Evolutionary conservation across 2,797 vertebrate species (phyloP), one percentile per base, ranked within the genome.

Genomic region (Triplophysa yarkandensis): DNA sequence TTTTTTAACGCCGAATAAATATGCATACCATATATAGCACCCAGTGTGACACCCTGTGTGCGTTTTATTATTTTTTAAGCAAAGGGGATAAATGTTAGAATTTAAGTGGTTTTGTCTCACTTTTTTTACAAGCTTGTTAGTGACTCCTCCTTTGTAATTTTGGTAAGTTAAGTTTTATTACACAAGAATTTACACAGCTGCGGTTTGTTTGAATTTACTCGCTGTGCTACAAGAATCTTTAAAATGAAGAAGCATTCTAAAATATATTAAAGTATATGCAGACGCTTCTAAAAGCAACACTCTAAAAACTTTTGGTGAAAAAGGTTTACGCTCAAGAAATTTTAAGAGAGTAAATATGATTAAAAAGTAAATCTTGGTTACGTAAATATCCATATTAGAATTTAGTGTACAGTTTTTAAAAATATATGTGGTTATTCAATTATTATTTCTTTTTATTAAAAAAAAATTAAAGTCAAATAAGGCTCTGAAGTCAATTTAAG

Each of bases 101-200:
- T 71, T 62, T 50, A 55, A 7, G 79, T 65, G 74, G 84, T 84
- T 71, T 87, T 85, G 82, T 85, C 86, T 76, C 66, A 72, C 7
- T 77, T 84, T 85, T 85, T 86, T 86, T 89, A 81, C 70, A 77
- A 75, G 65, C 21, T 64, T 74, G 81, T 82, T 81, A 75, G 14
- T 1, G 58, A 80, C 80, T 64, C 78, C 58, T 55, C 77, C 74
- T 25, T 52, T 48, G 68, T 80, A 76, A 86, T 86, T 78, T 82
- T 73, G 83, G 69, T 82, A 72, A 2, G 46, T 72, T 46, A 74
- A 30, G 46, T 72, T 64, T 64, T 30, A 54, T 2, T 39, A 39
- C 44, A 34, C 76, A 34, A 76, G 36, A 32, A 63, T 77, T 66
- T 69, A 60, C 44, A 77, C 63, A 54, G 50, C 71, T 76, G 64